Evolutionary conservation across 2,113 vertebrate genomes (phyloP).

Genomic region (Anoplopoma fimbria): DNA sequence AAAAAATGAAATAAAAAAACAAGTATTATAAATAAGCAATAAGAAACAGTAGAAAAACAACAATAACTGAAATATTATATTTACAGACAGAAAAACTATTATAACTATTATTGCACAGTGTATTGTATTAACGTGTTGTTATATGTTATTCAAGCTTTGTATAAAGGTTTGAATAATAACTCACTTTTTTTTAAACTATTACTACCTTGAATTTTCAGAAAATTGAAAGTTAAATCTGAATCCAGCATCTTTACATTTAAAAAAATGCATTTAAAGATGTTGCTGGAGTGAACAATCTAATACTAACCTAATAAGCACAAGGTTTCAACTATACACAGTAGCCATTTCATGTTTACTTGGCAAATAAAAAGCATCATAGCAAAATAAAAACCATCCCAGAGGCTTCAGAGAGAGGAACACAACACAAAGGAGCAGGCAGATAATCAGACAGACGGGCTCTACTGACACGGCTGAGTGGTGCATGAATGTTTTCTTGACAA

Average conservation of each 20-base stretch:
- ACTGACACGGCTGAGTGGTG: constrained; percentile 64
- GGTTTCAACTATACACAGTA: neutral
- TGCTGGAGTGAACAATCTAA: neutral
- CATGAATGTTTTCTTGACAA: constrained; percentile 78
- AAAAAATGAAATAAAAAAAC: too few relatives aligned
- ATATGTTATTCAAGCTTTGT: neutral
- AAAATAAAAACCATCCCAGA: neutral
- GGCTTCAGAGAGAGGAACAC: neutral
- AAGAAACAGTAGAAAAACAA: too few relatives aligned
- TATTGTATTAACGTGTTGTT: too few relatives aligned
- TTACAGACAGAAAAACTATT: too few relatives aligned
- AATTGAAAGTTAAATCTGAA: neutral
- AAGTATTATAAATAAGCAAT: too few relatives aligned
- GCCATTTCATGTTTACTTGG: neutral
- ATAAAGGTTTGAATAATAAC: neutral
- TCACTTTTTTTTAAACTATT: neutral
- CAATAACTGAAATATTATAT: too few relatives aligned
- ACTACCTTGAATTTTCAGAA: neutral
- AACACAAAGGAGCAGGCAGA: constrained; percentile 15
- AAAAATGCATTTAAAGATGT: neutral
- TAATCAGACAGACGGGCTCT: constrained; percentile 27
- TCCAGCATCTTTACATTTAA: neutral
- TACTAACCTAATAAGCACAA: neutral
- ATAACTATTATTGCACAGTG: too few relatives aligned
- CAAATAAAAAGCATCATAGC: constrained; percentile 13